Conservation (phyloP, 2,113 vertebrate genomes). For the Lasiurus borealis region DNA sequence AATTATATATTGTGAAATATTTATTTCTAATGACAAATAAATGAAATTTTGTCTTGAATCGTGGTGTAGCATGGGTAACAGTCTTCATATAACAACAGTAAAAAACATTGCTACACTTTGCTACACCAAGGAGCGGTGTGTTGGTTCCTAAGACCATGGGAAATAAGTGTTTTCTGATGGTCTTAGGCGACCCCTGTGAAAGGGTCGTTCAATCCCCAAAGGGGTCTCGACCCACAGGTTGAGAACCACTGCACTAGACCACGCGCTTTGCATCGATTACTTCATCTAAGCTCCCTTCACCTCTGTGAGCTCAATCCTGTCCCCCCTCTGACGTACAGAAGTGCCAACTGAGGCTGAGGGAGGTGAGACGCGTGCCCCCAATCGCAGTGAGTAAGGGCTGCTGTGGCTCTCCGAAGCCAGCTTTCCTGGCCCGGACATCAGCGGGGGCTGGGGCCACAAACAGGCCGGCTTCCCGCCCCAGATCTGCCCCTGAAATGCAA, state of each 20-base stretch:
- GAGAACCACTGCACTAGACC: not conserved
- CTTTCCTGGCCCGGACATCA: not conserved
- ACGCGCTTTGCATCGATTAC: not conserved
- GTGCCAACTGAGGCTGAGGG: not conserved
- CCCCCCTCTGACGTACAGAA: conserved; percentile 53
- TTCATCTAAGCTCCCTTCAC: not conserved
- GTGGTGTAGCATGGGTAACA: no score
- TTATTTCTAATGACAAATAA: no score
- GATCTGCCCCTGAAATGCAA: not conserved
- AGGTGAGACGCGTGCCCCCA: not conserved
- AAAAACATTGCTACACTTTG: no score
- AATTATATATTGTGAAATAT: no score
- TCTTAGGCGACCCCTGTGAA: no score
- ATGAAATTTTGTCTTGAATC: no score
- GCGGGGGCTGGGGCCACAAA: not conserved
- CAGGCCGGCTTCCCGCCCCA: not conserved
- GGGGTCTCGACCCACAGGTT: no score
- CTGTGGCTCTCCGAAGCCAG: not conserved
- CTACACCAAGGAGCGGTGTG: no score
- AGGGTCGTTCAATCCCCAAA: no score
- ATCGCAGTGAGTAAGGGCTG: not conserved
- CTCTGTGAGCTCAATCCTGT: not conserved
- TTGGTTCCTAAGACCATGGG: no score
- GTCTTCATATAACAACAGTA: no score
- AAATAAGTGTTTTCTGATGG: no score